These are phyloP conservation scores for Cataglyphis rosenhaueri DNA, from an alignment of 2,888 invertebrate species.

Conservation along the genomic window DNA sequence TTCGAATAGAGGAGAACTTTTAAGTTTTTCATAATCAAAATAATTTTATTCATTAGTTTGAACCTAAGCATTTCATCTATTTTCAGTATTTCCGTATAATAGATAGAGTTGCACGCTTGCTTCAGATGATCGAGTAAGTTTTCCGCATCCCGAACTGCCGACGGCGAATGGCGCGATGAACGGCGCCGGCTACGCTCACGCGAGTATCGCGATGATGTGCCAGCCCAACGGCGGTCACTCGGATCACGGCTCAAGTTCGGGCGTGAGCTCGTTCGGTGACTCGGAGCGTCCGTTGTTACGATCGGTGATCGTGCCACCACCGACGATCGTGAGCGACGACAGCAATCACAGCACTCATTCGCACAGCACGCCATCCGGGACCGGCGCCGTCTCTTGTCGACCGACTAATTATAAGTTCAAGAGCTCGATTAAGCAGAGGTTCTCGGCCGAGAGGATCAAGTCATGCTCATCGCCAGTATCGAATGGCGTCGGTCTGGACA, in stretches of 20 bases:
- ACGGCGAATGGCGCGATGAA: conserved; percentile 73
- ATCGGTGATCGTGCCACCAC: conserved; percentile 81
- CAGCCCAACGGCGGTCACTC: conserved; percentile 77
- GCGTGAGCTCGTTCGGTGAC: conserved; percentile 83
- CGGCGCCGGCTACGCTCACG: conserved; percentile 73
- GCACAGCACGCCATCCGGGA: conserved; percentile 83
- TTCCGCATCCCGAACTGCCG: conserved; percentile 83
- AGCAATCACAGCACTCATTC: conserved; percentile 84
- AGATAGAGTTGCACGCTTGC: background rate
- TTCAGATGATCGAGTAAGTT: conserved; percentile 84
- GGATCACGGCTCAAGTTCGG: conserved; percentile 82
- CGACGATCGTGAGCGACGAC: conserved; percentile 84
- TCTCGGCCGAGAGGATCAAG: conserved; percentile 87
- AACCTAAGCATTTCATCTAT: background rate
- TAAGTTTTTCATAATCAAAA: background rate
- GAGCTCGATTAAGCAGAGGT: conserved; percentile 96
- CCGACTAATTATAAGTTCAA: conserved; percentile 95
- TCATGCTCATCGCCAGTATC: conserved; percentile 76
- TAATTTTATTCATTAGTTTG: background rate
- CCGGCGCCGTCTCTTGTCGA: conserved; percentile 56
- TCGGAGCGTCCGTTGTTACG: conserved; percentile 77
- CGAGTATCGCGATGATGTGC: conserved; percentile 79
- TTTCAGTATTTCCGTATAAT: background rate
- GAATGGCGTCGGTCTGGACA: conserved; percentile 66
- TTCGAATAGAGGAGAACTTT: background rate